Conservation (phyloP, 2,888 invertebrate species). For the Chrysolina oricalcia region DNA sequence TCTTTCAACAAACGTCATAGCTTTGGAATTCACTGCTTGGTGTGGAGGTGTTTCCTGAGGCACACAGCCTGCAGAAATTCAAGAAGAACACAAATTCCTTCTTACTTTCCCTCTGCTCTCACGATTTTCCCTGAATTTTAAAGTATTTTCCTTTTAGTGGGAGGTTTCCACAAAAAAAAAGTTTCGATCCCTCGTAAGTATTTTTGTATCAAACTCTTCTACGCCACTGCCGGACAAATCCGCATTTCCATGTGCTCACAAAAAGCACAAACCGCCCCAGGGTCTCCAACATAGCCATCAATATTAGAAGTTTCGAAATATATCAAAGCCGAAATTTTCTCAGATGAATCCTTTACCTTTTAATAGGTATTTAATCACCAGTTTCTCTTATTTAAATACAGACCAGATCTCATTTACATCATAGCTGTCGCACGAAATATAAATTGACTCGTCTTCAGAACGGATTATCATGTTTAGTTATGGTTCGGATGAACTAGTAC, state of each 20-base stretch:
- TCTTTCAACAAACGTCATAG: no score
- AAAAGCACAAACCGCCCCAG: conserved; percentile 8
- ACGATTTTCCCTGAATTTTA: no score
- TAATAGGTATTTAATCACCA: conserved; percentile 48
- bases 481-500: conserved; percentile 37
- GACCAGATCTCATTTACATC: conserved; percentile 42
- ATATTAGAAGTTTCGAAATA: conserved; percentile 26
- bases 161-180: no score
- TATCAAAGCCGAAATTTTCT: conserved; percentile 30
- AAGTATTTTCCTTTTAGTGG: no score
- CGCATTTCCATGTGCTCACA: neutral
- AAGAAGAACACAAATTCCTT: no score
- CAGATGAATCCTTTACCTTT: conserved; percentile 28
- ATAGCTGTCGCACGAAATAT: conserved; percentile 30
- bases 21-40: no score
- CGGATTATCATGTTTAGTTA: conserved; percentile 42
- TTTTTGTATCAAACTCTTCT: neutral
- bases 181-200: no score
- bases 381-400: conserved; percentile 43
- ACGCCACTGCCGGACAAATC: conserved; percentile 23
- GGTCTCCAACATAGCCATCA: conserved; percentile 9
- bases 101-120: no score
- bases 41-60: no score
- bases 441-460: conserved; percentile 40
- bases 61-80: no score